These are phyloP conservation scores for Elgonia sp. DNA, from an alignment of 2,888 invertebrate genomes.

Conservation along the genomic window DNA sequence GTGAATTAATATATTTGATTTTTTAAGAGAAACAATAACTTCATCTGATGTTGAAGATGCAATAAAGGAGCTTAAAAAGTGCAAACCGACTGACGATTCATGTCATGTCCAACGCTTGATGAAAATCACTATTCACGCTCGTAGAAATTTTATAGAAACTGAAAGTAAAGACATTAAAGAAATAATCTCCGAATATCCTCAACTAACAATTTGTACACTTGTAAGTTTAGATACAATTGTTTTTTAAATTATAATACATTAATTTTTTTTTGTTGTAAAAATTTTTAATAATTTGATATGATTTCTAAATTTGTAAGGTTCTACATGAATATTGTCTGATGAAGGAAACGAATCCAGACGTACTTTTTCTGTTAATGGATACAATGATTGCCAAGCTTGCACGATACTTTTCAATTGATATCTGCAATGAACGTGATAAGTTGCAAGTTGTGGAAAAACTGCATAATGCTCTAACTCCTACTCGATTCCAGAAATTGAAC, in stretches of 20 bases:
- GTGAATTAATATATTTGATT: too few species aligned
- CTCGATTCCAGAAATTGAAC: conserved; percentile 6
- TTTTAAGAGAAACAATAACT: background rate
- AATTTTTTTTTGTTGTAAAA: conserved; percentile 4
- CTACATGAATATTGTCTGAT: background rate
- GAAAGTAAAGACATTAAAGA: conserved; percentile 9
- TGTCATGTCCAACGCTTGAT: conserved; percentile 29
- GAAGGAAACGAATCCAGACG: background rate
- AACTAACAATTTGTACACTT: conserved; percentile 1
- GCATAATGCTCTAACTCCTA: conserved; percentile 13
- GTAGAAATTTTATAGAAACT: conserved; percentile 1
- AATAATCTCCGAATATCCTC: conserved; percentile 33
- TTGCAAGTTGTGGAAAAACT: conserved; percentile 17
- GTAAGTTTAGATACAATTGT: too few species aligned
- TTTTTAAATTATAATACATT: too few species aligned
- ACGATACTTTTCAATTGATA: conserved; percentile 3
- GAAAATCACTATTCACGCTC: conserved; percentile 9
- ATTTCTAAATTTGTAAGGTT: conserved; percentile 9
- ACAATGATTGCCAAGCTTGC: conserved; percentile 22
- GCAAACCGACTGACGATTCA: conserved; percentile 13
- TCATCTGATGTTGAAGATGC: conserved; percentile 29
- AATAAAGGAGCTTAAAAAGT: conserved; percentile 21
- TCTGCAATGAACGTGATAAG: conserved; percentile 13
- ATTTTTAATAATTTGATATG: conserved; percentile 9
- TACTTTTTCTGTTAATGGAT: background rate